A percentile compares a stretch with the other conserved stretches of the same genome.
These are phyloP conservation scores for Salarias fasciatus DNA, from an alignment of 2,797 vertebrate genomes.

Conservation along the genomic window DNA sequence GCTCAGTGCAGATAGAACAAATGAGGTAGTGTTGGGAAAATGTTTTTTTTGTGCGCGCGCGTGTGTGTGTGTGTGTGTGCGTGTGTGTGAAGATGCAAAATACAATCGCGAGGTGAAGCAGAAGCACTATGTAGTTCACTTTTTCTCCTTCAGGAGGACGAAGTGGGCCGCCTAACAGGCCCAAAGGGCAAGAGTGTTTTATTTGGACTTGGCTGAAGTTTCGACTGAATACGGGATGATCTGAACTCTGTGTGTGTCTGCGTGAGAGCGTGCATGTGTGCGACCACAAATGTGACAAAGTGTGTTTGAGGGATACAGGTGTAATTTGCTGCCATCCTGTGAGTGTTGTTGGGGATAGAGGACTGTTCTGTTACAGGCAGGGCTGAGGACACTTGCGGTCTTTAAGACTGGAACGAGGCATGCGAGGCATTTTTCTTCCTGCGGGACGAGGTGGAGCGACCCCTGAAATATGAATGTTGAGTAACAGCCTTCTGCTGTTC, in stretches of 20 bases:
- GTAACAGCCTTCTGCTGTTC: slow-evolving; percentile 57
- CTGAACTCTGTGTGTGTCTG: slow-evolving; percentile 23
- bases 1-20: slow-evolving; percentile 60
- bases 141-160: slow-evolving; percentile 56
- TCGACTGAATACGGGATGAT: slow-evolving; percentile 37
- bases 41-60: slow-evolving; percentile 26
- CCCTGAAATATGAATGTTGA: slow-evolving; percentile 74
- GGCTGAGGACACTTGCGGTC: slow-evolving; percentile 49
- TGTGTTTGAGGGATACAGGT: slow-evolving; percentile 48
- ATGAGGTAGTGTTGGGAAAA: slow-evolving; percentile 32
- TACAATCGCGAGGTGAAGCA: slow-evolving; percentile 65
- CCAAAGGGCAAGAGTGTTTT: slow-evolving; percentile 34
- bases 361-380: slow-evolving; percentile 35
- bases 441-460: slow-evolving; percentile 30
- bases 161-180: slow-evolving; percentile 24
- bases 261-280: slow-evolving; percentile 20
- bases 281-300: slow-evolving; percentile 31
- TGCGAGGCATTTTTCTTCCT: slow-evolving; percentile 26
- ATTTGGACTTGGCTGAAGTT: slow-evolving; percentile 45
- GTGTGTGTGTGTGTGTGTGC: too few species aligned
- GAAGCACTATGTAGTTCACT: slow-evolving; percentile 58
- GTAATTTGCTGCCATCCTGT: slow-evolving; percentile 50
- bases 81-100: slow-evolving; percentile 71
- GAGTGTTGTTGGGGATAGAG: slow-evolving; percentile 37
- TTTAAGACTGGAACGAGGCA: slow-evolving; percentile 32